A percentile compares a stretch with the other conserved stretches of the same genome.
Conservation (phyloP, 2,888 invertebrate genomes). For the Apotomis capreana region DNA sequence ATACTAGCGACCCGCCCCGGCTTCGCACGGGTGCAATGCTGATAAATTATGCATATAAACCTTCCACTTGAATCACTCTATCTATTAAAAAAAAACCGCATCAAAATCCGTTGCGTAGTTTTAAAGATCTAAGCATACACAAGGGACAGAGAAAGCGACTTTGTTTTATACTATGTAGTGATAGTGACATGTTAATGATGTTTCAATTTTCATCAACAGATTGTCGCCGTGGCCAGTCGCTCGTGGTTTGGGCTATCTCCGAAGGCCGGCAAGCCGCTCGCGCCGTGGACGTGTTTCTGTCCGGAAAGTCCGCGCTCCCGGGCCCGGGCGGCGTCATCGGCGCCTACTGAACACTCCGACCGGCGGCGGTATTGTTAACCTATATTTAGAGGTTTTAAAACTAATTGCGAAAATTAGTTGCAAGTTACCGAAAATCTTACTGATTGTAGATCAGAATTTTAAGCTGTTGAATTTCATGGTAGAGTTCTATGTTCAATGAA, state of each 20-base stretch:
- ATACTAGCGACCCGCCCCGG: no score
- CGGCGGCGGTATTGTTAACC: background rate
- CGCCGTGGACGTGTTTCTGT: constrained; percentile 94
- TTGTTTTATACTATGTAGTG: no score
- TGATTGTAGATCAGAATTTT: constrained; percentile 16
- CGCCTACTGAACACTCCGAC: constrained; percentile 56
- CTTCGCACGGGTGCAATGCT: no score
- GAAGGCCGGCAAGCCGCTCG: constrained; percentile 99
- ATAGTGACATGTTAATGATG: no score
- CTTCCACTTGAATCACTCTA: no score
- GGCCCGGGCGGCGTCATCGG: constrained; percentile 95
- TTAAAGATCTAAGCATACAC: no score
- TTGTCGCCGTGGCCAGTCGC: constrained; percentile 98
- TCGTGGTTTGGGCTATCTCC: constrained; percentile 99
- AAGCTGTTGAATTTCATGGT: constrained; percentile 27
- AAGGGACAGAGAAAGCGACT: no score
- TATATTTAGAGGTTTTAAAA: constrained; percentile 15
- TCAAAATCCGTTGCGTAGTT: no score
- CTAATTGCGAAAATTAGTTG: constrained; percentile 7
- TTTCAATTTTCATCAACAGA: constrained; percentile 85
- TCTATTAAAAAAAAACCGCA: no score
- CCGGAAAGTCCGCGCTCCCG: constrained; percentile 91
- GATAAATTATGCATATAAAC: no score
- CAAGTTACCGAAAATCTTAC: constrained; percentile 8
- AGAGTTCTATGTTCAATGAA: constrained; percentile 15